Evolutionary conservation across 2,888 invertebrate genomes (phyloP), one percentile per base, ranked within the genome.

Genomic region (Biston stratarius): DNA sequence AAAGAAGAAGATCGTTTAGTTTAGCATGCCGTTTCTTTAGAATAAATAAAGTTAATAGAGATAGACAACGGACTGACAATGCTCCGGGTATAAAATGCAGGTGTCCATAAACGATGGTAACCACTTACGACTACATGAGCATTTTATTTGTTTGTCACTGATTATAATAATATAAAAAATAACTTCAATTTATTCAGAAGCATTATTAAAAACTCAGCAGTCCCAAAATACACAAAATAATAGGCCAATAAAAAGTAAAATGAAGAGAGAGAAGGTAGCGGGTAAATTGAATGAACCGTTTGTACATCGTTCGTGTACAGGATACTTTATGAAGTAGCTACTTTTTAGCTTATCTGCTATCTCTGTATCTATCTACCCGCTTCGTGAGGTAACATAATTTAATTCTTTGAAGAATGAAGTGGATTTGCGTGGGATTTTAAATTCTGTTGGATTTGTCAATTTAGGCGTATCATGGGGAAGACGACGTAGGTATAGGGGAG

Each of bases 371-470:
- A 76, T 77, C 73, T 78, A 79, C 75, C 76, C 74, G 78, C 75
- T 79, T 78, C 75, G 69, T 78, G 68, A 77, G 73, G 76, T 75
- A 80, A 76, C 77, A 79, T 83, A 82, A 83, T 82, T 83, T 79
- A 80, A 83, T 83, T 81, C 79, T 74, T 65, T 73, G 71, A 76
- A 69, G 75, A 81, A 81, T 74, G 73, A 81, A 82, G 79, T 80
- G 78, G 80, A 81, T 81, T 82, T 83, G 75, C 72, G 77, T 76
- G 70, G 80, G 79, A 78, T 80, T 83, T 84, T 77, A 80, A 83
- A 83, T 81, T 82, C 72, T 70, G 64, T 70, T 74, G 76, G 81
- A 83, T 84, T 85, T 83, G 80, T 80, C 78, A 83, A 82, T 84
- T 85, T 83, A 81, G 71, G 79, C 79, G 77, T 80, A 78, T 49